Percentiles rank a stretch among this genome's conserved stretches.
Evolutionary conservation across 2,888 invertebrate species (phyloP).

Genomic region (Rhyacophila evoluta): DNA sequence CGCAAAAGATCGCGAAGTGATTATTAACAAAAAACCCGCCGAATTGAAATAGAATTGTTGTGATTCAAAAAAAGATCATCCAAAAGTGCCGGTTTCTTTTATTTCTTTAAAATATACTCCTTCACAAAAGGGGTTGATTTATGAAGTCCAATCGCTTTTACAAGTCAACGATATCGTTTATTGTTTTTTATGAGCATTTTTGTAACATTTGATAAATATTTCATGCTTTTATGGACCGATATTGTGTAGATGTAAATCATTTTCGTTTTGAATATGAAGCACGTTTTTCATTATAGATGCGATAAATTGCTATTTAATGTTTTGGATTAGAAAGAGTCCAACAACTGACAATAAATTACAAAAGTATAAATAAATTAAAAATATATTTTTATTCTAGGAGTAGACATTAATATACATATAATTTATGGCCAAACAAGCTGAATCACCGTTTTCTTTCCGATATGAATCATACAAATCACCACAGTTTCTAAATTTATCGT

Average conservation of each 20-base stretch:
- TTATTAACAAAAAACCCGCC: constrained; percentile 38
- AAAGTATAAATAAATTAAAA: no score
- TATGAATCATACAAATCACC: no score
- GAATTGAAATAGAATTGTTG: constrained; percentile 27
- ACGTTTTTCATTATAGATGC: constrained; percentile 3
- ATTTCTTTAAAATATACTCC: constrained; percentile 14
- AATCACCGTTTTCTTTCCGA: no score
- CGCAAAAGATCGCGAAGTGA: constrained; percentile 30
- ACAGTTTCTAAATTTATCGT: no score
- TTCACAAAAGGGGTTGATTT: constrained; percentile 24
- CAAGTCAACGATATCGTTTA: constrained; percentile 18
- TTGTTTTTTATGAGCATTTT: constrained; percentile 24
- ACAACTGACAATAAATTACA: background rate
- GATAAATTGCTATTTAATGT: background rate
- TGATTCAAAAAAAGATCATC: constrained; percentile 17
- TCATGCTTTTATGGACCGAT: background rate
- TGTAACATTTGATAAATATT: constrained; percentile 4
- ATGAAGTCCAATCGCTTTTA: constrained; percentile 9
- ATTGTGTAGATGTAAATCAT: constrained; percentile 8
- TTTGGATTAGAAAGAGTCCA: background rate
- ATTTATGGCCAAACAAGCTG: no score
- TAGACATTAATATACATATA: no score
- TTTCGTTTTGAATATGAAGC: background rate
- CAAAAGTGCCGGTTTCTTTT: background rate
- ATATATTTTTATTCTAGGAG: no score